phyloP scores from a whole-genome alignment of 2,113 vertebrate genomes.

The Oncorhynchus tshawytscha region DNA sequence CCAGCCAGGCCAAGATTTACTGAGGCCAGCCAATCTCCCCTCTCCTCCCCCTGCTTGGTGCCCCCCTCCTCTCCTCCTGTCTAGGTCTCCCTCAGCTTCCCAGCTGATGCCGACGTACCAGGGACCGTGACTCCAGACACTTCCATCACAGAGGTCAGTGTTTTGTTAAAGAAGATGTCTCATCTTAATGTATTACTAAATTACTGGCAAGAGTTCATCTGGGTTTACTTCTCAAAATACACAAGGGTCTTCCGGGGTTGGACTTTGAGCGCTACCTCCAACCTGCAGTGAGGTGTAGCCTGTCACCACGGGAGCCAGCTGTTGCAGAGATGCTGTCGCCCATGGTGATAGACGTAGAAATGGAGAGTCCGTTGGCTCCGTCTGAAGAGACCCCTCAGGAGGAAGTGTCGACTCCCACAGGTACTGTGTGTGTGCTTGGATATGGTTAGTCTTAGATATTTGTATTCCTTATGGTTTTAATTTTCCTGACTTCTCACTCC shows the following conservation, averaged over 20 bases:
- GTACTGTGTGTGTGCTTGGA: not conserved
- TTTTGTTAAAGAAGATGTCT: not conserved
- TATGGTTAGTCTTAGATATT: not conserved
- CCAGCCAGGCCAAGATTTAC: not conserved
- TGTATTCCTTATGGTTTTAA: not conserved
- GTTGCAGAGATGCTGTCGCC: conserved; percentile 49
- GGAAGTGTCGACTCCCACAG: conserved; percentile 29
- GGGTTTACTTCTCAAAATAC: not conserved
- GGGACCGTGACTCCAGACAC: conserved; percentile 40
- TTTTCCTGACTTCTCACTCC: conserved; percentile 29
- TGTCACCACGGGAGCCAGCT: conserved; percentile 39
- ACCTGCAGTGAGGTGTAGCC: conserved; percentile 54
- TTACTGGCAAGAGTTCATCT: too few relatives aligned
- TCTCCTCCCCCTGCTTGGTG: conserved; percentile 10
- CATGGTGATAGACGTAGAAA: conserved; percentile 50
- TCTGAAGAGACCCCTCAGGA: conserved; percentile 33
- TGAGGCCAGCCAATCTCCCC: not conserved
- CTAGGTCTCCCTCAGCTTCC: not conserved
- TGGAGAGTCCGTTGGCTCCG: conserved; percentile 63
- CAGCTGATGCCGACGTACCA: not conserved
- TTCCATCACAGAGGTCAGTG: conserved; percentile 55
- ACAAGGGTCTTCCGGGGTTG: conserved; percentile 57
- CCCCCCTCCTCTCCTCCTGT: conserved; percentile 9
- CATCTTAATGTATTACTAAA: too few relatives aligned
- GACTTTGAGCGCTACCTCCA: conserved; percentile 74